Evolutionary conservation across 2,113 vertebrate genomes (phyloP).

Genomic region (Laterallus jamaicensis): DNA sequence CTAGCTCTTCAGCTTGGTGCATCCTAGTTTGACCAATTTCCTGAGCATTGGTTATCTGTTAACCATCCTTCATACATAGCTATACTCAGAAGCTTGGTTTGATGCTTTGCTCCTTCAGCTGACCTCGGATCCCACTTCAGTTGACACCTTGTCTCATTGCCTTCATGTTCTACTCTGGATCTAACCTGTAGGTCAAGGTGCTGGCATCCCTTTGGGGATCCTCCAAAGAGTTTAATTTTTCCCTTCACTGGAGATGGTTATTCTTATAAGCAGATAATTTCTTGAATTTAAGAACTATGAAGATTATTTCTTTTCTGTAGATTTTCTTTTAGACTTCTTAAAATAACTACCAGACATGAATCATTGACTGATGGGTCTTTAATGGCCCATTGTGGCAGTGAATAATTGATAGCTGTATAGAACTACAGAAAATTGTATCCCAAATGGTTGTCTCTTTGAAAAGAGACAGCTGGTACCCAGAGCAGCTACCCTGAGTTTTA

Average conservation of each 20-base stretch:
- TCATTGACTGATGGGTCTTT: background rate
- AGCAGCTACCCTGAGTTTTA: background rate
- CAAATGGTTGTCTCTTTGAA: background rate
- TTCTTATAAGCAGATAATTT: background rate
- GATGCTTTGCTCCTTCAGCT: background rate
- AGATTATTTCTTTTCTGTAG: background rate
- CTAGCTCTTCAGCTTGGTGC: background rate
- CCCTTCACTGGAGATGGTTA: background rate
- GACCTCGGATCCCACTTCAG: background rate
- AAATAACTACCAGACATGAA: background rate
- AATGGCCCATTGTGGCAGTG: background rate
- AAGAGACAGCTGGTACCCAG: background rate
- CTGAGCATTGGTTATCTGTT: background rate
- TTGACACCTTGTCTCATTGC: background rate
- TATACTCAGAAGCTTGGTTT: background rate
- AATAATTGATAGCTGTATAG: background rate
- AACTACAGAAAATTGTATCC: background rate
- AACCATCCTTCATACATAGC: background rate
- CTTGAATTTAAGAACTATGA: background rate
- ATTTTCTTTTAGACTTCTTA: slow-evolving; percentile 6
- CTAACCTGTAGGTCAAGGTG: background rate
- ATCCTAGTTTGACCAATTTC: background rate
- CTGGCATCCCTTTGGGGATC: background rate
- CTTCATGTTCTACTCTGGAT: background rate
- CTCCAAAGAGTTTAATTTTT: background rate